Conservation (phyloP, 1,140 invertebrate species). For the Trissolcus basalis region DNA sequence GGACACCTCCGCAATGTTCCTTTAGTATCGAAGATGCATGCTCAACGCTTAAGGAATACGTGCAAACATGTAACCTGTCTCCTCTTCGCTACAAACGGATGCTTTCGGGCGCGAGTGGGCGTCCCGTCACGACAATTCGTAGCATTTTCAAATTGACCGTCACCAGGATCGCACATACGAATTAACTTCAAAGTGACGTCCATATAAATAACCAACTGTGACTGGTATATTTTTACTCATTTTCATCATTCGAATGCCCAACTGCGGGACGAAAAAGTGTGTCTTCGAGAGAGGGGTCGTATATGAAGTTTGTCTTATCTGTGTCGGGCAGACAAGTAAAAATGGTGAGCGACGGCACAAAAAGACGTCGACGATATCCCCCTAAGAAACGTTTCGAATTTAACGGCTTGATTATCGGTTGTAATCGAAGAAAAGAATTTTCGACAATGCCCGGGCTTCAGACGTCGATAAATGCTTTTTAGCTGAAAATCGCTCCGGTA, state of each 20-base stretch:
- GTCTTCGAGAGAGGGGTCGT: neutral
- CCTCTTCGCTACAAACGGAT: conserved; percentile 51
- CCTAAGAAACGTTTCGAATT: conserved; percentile 3
- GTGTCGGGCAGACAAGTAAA: conserved; percentile 29
- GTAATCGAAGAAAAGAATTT: conserved; percentile 34
- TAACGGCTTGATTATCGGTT: conserved; percentile 32
- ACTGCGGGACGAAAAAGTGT: neutral
- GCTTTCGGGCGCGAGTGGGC: conserved; percentile 42
- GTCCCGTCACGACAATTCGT: conserved; percentile 27
- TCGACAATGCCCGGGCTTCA: conserved; percentile 26
- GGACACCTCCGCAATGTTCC: conserved; percentile 52
- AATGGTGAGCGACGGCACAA: conserved; percentile 39
- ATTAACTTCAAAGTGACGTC: conserved; percentile 24
- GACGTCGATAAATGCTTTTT: conserved; percentile 34
- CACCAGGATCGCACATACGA: conserved; percentile 12
- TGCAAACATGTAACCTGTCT: conserved; percentile 53
- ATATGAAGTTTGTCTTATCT: neutral
- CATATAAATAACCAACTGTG: conserved; percentile 17
- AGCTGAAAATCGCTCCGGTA: conserved; percentile 16
- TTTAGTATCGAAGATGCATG: conserved; percentile 49
- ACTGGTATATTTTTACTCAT: neutral
- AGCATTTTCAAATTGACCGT: conserved; percentile 45
- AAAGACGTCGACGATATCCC: conserved; percentile 17
- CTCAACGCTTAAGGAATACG: conserved; percentile 41
- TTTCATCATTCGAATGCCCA: neutral